phyloP scores from a whole-genome alignment of 2,797 vertebrate species.

The Jordanella pulchra region DNA sequence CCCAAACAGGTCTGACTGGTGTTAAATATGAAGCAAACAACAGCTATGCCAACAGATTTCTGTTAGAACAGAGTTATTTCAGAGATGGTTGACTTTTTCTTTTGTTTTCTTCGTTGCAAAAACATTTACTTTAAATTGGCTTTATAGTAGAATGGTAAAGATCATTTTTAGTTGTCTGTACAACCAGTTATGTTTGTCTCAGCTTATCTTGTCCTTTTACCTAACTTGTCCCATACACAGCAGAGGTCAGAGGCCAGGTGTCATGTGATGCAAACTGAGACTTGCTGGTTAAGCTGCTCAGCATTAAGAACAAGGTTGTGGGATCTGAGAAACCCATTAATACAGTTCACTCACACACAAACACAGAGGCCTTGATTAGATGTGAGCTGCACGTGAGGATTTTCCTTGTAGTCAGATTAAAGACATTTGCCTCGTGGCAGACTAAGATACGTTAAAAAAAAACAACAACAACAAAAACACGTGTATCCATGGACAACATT shows the following conservation, averaged over 20 bases:
- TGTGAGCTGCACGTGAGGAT: slow-evolving; percentile 67
- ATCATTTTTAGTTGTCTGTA: slow-evolving; percentile 13
- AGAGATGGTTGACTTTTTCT: too few relatives aligned
- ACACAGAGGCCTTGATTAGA: slow-evolving; percentile 48
- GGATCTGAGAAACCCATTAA: slow-evolving; percentile 42
- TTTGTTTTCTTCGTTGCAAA: not conserved
- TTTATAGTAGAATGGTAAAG: not conserved
- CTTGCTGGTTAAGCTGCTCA: slow-evolving; percentile 63
- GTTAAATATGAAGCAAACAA: too few relatives aligned
- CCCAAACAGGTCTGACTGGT: too few relatives aligned
- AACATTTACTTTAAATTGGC: not conserved
- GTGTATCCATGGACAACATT: slow-evolving; percentile 19
- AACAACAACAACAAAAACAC: slow-evolving; percentile 22
- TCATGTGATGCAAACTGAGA: slow-evolving; percentile 60
- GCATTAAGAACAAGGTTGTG: slow-evolving; percentile 37
- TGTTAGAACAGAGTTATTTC: too few relatives aligned
- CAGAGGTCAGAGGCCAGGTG: slow-evolving; percentile 51
- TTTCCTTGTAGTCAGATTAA: slow-evolving; percentile 58
- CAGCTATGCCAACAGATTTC: too few relatives aligned
- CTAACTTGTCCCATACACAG: slow-evolving; percentile 10
- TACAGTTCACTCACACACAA: slow-evolving; percentile 21
- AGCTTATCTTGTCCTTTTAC: not conserved
- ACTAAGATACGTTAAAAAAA: slow-evolving; percentile 17
- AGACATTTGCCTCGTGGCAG: slow-evolving; percentile 34
- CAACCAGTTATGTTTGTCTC: slow-evolving; percentile 3